phyloP scores from a whole-genome alignment of 2,113 vertebrate species.

The Oxyura jamaicensis region DNA sequence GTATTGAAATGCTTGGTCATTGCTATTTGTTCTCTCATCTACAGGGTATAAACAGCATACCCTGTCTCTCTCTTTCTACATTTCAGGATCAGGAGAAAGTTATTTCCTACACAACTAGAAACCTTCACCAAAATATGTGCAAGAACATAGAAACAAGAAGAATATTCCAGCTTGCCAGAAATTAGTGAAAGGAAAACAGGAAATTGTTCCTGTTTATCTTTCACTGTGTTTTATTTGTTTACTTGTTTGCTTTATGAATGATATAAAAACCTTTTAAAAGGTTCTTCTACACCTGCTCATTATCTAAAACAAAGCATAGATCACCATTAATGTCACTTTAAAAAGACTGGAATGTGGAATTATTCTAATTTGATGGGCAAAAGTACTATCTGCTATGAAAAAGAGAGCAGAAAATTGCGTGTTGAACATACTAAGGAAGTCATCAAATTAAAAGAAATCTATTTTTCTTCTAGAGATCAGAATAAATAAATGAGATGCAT shows the following conservation, averaged over 20 bases:
- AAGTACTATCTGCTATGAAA: slow-evolving; percentile 5
- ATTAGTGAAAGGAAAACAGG: slow-evolving; percentile 26
- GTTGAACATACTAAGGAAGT: background rate
- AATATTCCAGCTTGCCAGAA: background rate
- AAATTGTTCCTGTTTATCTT: background rate
- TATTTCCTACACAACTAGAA: background rate
- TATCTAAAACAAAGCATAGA: slow-evolving; percentile 44
- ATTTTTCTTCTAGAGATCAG: background rate
- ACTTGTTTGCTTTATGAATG: background rate
- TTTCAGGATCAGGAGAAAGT: background rate
- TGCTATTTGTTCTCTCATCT: background rate
- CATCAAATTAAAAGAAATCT: background rate
- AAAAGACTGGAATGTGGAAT: background rate
- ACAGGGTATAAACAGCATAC: background rate
- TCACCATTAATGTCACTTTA: slow-evolving; percentile 6
- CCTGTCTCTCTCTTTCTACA: background rate
- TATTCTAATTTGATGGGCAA: slow-evolving; percentile 4
- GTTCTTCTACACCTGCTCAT: slow-evolving; percentile 23
- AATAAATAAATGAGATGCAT: background rate
- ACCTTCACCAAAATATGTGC: background rate
- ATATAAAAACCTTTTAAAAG: slow-evolving; percentile 33
- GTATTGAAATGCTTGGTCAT: background rate
- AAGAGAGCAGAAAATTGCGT: background rate
- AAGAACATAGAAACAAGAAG: background rate
- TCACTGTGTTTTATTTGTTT: slow-evolving; percentile 27